Evolutionary conservation across 1,140 invertebrate species (phyloP).

Genomic region (Heliconius melpomene): DNA sequence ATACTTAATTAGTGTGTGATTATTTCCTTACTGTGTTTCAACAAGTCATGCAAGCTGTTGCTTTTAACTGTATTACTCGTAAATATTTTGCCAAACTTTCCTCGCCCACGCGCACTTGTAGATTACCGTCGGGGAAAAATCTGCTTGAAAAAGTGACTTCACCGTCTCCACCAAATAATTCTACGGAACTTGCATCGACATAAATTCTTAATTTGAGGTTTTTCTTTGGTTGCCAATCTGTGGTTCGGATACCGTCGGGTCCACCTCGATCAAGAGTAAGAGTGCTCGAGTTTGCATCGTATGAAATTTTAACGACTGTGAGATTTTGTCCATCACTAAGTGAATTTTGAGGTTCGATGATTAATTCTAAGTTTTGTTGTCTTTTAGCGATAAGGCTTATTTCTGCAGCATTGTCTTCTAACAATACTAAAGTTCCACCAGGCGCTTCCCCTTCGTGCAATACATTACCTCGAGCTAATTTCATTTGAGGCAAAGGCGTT

Average conservation of each 20-base stretch:
- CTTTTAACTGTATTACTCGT: conserved; percentile 46
- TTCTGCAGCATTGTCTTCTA: conserved; percentile 55
- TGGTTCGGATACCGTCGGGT: conserved; percentile 54
- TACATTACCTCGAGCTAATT: conserved; percentile 25
- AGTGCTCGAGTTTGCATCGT: conserved; percentile 46
- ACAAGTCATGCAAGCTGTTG: conserved; percentile 36
- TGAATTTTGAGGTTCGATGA: conserved; percentile 49
- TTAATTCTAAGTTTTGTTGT: conserved; percentile 42
- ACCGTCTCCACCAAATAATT: conserved; percentile 71
- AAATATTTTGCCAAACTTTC: conserved; percentile 41
- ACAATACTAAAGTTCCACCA: conserved; percentile 35
- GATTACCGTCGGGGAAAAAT: conserved; percentile 54
- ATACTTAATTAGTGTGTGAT: background rate
- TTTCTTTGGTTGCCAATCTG: conserved; percentile 51
- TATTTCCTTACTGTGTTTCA: background rate
- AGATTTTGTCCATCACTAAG: background rate
- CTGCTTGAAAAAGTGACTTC: conserved; percentile 67
- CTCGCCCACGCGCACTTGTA: conserved; percentile 48
- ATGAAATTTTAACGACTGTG: conserved; percentile 48
- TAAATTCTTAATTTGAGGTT: conserved; percentile 53
- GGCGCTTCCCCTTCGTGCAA: conserved; percentile 40
- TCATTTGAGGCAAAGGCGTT: conserved; percentile 55
- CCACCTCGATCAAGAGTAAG: conserved; percentile 60
- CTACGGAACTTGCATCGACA: conserved; percentile 72
- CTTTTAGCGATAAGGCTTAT: conserved; percentile 43